Conservation (phyloP, 2,888 invertebrate genomes). For the Asteroscopus sphinx region DNA sequence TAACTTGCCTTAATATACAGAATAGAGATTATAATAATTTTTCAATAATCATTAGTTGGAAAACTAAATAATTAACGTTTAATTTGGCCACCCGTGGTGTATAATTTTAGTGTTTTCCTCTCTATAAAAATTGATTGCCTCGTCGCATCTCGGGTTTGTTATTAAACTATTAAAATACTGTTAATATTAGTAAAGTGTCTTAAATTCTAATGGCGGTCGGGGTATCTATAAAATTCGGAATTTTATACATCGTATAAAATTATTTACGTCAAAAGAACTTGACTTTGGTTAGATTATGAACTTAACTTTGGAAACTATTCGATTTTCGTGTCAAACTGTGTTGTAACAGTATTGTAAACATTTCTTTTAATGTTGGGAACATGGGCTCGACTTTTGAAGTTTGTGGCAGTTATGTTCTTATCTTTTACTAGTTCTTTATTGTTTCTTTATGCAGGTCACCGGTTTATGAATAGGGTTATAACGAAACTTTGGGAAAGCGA, state of each 20-base stretch:
- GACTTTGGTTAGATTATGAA: conserved; percentile 44
- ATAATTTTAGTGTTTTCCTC: conserved; percentile 69
- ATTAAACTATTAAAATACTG: conserved; percentile 77
- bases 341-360: conserved; percentile 51
- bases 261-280: conserved; percentile 45
- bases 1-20: conserved; percentile 33
- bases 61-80: conserved; percentile 54
- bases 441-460: conserved; percentile 27
- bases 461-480: conserved; percentile 23
- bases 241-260: conserved; percentile 57
- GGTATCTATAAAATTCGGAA: conserved; percentile 65
- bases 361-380: conserved; percentile 43
- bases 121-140: conserved; percentile 82
- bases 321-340: conserved; percentile 42
- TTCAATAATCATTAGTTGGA: conserved; percentile 50
- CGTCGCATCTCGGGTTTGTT: conserved; percentile 70
- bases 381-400: conserved; percentile 30
- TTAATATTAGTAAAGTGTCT: conserved; percentile 75
- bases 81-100: conserved; percentile 74
- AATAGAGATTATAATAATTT: conserved; percentile 43
- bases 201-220: conserved; percentile 61
- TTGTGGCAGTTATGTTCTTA: conserved; percentile 23
- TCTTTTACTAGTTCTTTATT: conserved; percentile 32
- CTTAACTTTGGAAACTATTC: conserved; percentile 38
- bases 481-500: conserved; percentile 10